Evolutionary conservation across 1,140 invertebrate genomes (phyloP), one percentile per base, ranked within the genome.

Genomic region (Drosophila bocki): DNA sequence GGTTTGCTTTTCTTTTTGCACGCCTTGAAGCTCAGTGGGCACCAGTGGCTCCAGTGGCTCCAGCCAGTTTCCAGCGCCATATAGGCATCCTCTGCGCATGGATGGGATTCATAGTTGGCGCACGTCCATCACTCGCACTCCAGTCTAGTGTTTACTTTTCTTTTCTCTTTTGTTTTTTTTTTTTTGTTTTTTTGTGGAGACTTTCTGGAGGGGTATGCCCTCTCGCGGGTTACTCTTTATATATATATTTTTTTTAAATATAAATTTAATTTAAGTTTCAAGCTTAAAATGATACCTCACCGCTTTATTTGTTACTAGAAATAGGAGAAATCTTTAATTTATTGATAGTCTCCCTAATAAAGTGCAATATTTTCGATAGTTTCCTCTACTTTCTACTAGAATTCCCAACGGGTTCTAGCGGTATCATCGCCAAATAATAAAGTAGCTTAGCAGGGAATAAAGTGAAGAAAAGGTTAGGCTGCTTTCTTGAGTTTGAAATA

Each of bases 11-110:
- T 58, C 74, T 71, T 53, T 82, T 62, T 61, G 62, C 75, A 69
- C 75, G 63, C 59, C 19, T 68, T 54, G 17, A 83, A 76, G 80
- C 76, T 83, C 80, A 84, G 76, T 80, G 80, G 57, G 71, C 57
- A 62, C 67, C 71, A 47, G 61, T 63, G 72, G 58, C 26, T 44
- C 56, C 26, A 33, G 33, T 33, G 72, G 58, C 26, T 33, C 44
- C 35, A 53, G 22, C 50, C 35, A 63, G 35, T 33, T 63, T 45
- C 62, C 67, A 70, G n/a, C 48, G n/a, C 59, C 58, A 37, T 67
- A 69, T 58, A 67, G 48, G 42, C 51, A 35, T 42, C 51, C 45
- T 42, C 51, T 32, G 53, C 67, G 67, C 67, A 32, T 72, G 67
- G 69, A 7, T 72, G 69, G 13, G 69, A 72, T 72, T 72, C 67